A percentile compares a stretch with the other conserved stretches of the same genome.
These are phyloP conservation scores for Genyomyrus donnyi DNA, from an alignment of 2,113 vertebrate species.

Conservation along the genomic window DNA sequence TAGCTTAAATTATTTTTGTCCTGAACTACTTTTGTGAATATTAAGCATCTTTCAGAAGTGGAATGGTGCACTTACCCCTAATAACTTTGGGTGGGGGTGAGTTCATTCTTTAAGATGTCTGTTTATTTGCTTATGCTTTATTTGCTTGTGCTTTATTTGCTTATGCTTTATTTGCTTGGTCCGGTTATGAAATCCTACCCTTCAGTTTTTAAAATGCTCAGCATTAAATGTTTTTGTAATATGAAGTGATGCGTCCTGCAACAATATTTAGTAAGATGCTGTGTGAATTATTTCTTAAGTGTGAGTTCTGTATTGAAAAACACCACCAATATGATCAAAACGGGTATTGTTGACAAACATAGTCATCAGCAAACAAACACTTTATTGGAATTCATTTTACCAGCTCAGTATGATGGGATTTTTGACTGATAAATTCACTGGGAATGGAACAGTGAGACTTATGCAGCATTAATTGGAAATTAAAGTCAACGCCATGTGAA, in stretches of 20 bases:
- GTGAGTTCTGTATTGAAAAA: not conserved
- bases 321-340: not conserved
- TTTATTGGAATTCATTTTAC: not conserved
- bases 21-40: not conserved
- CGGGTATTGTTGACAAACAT: not conserved
- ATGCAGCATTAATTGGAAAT: not conserved
- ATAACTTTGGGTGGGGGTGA: not conserved
- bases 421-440: not conserved
- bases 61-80: not conserved
- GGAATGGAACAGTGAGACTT: not conserved
- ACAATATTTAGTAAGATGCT: not conserved
- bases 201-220: not conserved
- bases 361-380: not conserved
- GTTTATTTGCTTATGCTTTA: not conserved
- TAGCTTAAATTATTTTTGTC: not conserved
- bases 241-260: not conserved
- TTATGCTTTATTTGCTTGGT: not conserved
- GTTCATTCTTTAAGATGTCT: not conserved
- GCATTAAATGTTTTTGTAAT: not conserved
- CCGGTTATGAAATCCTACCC: not conserved
- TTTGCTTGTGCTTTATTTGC: not conserved
- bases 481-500: not conserved
- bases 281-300: not conserved
- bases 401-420: not conserved
- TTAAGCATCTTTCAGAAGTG: not conserved